Conservation (phyloP, 2,888 invertebrate genomes). For the Argyra leucocephala region DNA sequence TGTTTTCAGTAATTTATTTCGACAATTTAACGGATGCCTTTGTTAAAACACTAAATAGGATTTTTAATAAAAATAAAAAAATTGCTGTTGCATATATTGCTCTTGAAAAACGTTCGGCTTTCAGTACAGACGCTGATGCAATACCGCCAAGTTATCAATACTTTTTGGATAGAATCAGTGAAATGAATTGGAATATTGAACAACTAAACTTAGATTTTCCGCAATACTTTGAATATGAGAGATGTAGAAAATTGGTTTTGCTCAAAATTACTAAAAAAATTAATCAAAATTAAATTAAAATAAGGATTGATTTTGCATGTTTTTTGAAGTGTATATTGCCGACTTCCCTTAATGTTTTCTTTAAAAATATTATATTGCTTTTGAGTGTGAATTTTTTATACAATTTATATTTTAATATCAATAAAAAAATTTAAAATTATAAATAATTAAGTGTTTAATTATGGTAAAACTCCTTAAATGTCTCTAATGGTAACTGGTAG, state of each 20-base stretch:
- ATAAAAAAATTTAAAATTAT: no score
- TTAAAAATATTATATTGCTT: no score
- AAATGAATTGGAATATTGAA: conserved; percentile 49
- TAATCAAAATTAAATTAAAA: background rate
- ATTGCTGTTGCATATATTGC: conserved; percentile 55
- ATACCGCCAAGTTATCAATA: conserved; percentile 83
- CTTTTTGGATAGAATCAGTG: conserved; percentile 50
- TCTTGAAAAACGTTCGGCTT: conserved; percentile 78
- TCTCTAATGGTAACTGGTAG: no score
- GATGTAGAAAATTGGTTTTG: conserved; percentile 65
- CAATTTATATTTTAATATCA: no score
- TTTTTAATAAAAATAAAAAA: conserved; percentile 49
- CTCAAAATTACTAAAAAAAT: conserved; percentile 50
- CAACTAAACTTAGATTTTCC: conserved; percentile 62
- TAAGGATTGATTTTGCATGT: background rate
- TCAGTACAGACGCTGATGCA: conserved; percentile 69
- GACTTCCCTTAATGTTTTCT: no score
- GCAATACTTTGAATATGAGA: conserved; percentile 71
- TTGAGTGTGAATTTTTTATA: no score
- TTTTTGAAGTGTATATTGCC: no score
- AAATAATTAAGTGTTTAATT: no score
- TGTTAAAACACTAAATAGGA: conserved; percentile 57
- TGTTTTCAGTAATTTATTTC: conserved; percentile 69
- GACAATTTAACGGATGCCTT: conserved; percentile 72
- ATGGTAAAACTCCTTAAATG: no score